phyloP scores from a whole-genome alignment of 2,888 invertebrate genomes.

The Spisula solida region DNA sequence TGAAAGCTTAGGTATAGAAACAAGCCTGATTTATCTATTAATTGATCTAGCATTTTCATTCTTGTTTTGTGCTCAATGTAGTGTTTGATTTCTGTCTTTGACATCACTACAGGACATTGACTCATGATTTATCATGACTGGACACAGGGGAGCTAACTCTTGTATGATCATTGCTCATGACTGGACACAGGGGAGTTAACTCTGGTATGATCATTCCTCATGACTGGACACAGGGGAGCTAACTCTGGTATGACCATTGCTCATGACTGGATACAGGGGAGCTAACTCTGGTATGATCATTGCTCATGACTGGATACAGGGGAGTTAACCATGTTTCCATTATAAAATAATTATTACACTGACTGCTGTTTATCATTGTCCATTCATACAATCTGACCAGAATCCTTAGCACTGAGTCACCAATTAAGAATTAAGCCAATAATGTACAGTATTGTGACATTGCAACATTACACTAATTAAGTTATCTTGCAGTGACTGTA shows the following conservation, averaged over 20 bases:
- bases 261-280: background rate
- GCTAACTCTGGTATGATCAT: background rate
- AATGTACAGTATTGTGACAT: constrained; percentile 1
- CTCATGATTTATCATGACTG: too few relatives aligned
- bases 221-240: background rate
- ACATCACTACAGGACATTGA: too few relatives aligned
- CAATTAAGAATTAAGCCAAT: constrained; percentile 4
- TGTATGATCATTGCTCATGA: too few relatives aligned
- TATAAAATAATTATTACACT: background rate
- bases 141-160: too few relatives aligned
- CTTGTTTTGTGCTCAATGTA: background rate
- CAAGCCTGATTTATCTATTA: background rate
- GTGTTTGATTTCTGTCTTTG: too few relatives aligned
- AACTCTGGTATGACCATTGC: background rate
- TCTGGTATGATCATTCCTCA: background rate
- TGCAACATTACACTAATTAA: constrained; percentile 8
- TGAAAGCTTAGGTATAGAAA: background rate
- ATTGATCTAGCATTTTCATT: background rate
- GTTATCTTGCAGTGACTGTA: background rate
- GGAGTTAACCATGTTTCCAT: background rate
- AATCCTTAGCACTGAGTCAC: background rate
- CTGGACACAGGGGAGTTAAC: too few relatives aligned
- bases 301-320: background rate
- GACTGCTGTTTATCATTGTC: background rate
- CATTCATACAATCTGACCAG: background rate